Conservation (phyloP, 1,140 invertebrate species). For the Sinonovacula constricta region DNA sequence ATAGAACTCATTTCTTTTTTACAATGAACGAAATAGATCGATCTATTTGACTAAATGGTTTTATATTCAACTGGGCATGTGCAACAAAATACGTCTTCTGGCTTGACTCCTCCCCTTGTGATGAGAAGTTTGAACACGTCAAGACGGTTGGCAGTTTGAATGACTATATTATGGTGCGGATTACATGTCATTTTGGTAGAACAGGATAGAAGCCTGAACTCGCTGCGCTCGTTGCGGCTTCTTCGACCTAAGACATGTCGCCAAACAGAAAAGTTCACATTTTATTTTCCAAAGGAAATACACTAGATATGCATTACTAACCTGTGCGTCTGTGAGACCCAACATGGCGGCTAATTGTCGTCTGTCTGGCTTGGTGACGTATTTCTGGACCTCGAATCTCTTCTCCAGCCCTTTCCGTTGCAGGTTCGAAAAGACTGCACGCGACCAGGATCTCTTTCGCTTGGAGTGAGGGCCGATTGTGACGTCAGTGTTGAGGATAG, state of each 20-base stretch:
- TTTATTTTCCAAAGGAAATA: neutral
- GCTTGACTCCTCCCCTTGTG: too few relatives aligned
- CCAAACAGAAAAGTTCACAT: conserved; percentile 7
- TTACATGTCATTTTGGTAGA: too few relatives aligned
- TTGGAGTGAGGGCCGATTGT: conserved; percentile 80
- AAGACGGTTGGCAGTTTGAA: too few relatives aligned
- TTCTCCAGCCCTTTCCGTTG: conserved; percentile 96
- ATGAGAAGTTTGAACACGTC: too few relatives aligned
- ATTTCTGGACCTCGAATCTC: conserved; percentile 97
- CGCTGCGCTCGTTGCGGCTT: too few relatives aligned
- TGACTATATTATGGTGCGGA: too few relatives aligned
- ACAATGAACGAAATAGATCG: too few relatives aligned
- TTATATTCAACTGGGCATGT: neutral
- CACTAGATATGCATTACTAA: conserved; percentile 65
- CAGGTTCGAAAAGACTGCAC: conserved; percentile 94
- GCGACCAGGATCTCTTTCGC: conserved; percentile 92
- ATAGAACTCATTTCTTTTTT: too few relatives aligned
- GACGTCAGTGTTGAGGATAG: conserved; percentile 68
- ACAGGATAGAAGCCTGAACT: too few relatives aligned
- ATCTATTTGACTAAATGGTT: neutral
- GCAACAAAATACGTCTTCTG: too few relatives aligned
- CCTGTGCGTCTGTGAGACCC: conserved; percentile 92
- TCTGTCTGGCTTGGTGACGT: conserved; percentile 98
- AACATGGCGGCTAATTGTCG: conserved; percentile 97
- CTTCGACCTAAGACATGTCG: neutral